Percentiles rank a stretch among this genome's conserved stretches.
phyloP scores from a whole-genome alignment of 2,113 vertebrate genomes.

The Morone chrysops region DNA sequence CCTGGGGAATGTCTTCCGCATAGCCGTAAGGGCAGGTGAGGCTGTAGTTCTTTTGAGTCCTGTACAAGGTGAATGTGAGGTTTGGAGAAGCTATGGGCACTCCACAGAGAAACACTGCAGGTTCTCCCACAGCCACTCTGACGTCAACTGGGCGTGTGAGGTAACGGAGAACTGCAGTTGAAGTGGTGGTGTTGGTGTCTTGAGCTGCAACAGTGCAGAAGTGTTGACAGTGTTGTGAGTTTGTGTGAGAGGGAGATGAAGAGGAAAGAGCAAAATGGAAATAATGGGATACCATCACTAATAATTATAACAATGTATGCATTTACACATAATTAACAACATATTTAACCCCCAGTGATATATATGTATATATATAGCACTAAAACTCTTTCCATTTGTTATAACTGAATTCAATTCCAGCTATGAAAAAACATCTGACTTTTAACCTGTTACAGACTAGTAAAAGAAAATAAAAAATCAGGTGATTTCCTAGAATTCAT shows the following conservation, averaged over 20 bases:
- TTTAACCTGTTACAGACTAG: not conserved
- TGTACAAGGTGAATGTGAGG: conserved; percentile 64
- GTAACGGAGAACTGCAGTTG: conserved; percentile 18
- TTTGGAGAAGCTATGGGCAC: not conserved
- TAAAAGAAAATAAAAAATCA: no score
- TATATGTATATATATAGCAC: no score
- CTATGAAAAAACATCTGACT: not conserved
- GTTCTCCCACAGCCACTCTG: conserved; percentile 64
- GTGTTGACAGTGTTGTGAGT: not conserved
- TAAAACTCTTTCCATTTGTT: not conserved
- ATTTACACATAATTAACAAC: not conserved
- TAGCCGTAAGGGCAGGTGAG: conserved; percentile 70
- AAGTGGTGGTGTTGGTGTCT: not conserved
- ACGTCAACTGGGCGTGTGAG: conserved; percentile 50
- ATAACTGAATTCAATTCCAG: not conserved
- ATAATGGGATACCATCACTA: not conserved
- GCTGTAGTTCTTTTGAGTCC: conserved; percentile 56
- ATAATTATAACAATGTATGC: not conserved
- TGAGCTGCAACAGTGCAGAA: conserved; percentile 43
- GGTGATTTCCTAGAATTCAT: no score
- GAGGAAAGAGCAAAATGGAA: not conserved
- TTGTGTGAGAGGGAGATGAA: not conserved
- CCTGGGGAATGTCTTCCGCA: conserved; percentile 62
- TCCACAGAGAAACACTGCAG: conserved; percentile 75
- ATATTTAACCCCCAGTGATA: not conserved